Evolutionary conservation across 2,888 invertebrate genomes (phyloP), one percentile per base, ranked within the genome.

Genomic region (Scrobipalpa atriplicella): DNA sequence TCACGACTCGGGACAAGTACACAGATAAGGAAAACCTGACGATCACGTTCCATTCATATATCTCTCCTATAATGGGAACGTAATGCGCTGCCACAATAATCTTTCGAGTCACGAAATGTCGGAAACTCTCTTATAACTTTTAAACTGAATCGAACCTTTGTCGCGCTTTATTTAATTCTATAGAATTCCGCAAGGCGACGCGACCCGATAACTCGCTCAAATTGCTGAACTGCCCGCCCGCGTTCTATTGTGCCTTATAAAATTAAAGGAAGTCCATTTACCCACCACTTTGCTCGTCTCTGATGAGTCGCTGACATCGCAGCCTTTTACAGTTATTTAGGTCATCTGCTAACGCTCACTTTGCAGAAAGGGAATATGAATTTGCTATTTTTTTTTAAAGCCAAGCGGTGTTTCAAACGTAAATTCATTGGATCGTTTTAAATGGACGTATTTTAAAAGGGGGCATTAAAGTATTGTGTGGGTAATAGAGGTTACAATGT

Each of bases 181-280:
- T 81, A 77, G 79, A 83, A 83, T 78, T 79, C 71, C 70, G 67
- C 68, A 71, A 71, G 72, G 74, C 74, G 71, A 71, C 73, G 74
- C 74, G 70, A 66, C 71, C 69, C 78, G 76, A 83, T 84, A 84
- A 80, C 79, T 85, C 77, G 76, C 75, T 78, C 73, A 84, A 86
- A 86, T 85, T 82, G 80, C 84, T 80, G 78, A 80, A 79, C 75
- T 74, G 75, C 69, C 77, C 71, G 75, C 69, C 77, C 71, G 70
- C 71, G 67, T 78, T 80, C 79, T 75, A 83, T 82, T 85, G 80
- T 83, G 79, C 75, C 73, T 72, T 77, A 75, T 78, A 76, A 79
- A 81, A 85, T 85, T 81, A 82, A 80, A 84, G 80, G 81, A 83
- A 86, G 80, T 83, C 80, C 78, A 83, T 86, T 85, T 84, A 79